Conservation (phyloP, 2,888 invertebrate species). For the Frankliniella fusca region DNA sequence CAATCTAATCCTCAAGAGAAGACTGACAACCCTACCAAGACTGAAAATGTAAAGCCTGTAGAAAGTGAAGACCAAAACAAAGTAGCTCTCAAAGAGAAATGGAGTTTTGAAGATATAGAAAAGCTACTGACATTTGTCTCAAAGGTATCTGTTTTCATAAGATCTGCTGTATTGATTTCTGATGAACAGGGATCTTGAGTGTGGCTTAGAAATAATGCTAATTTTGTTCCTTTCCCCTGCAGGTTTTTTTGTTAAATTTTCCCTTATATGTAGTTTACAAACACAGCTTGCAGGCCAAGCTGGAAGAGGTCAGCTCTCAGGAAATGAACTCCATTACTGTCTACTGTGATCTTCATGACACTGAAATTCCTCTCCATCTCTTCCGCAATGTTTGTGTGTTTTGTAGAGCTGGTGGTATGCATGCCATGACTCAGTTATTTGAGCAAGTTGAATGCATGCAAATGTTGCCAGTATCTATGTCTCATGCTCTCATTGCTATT, state of each 20-base stretch:
- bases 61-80: conserved; percentile 34
- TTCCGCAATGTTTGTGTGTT: conserved; percentile 89
- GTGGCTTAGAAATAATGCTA: neutral
- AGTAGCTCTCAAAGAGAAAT: conserved; percentile 45
- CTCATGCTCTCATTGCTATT: conserved; percentile 86
- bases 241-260: conserved; percentile 77
- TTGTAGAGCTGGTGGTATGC: conserved; percentile 81
- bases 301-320: conserved; percentile 78
- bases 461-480: conserved; percentile 77
- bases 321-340: conserved; percentile 74
- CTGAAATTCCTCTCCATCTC: conserved; percentile 85
- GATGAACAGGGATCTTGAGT: neutral
- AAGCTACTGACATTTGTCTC: conserved; percentile 82
- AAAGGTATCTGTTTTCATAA: conserved; percentile 53
- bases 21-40: conserved; percentile 34
- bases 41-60: conserved; percentile 34
- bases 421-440: conserved; percentile 82
- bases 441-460: conserved; percentile 64
- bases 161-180: conserved; percentile 49
- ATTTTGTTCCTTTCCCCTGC: neutral
- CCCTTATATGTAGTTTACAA: conserved; percentile 65
- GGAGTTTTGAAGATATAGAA: conserved; percentile 81
- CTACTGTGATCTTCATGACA: conserved; percentile 89
- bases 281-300: conserved; percentile 60
- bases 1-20: conserved; percentile 33